Evolutionary conservation across 2,797 vertebrate genomes (phyloP), one percentile per base, ranked within the genome.

Genomic region (Octomys mimax): DNA sequence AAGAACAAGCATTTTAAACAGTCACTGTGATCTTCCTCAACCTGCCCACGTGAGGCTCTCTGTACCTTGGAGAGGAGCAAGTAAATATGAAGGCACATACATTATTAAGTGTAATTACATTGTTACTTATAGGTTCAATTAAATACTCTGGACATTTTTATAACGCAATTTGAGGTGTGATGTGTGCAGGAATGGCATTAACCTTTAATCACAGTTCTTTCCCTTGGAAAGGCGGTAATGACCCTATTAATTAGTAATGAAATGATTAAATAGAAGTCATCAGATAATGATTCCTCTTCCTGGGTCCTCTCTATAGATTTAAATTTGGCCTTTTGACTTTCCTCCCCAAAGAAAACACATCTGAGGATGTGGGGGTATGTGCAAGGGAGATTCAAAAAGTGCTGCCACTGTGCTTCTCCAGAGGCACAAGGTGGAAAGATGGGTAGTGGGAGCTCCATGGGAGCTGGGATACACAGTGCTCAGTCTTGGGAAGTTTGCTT

Each of bases 131-230:
- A 54, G 2, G 95, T 97, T 97, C 98, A 98, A 97, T 98, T 98
- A 98, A 98, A 98, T 78, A 95, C 24, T 87, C 88, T 89, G 62
- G 88, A 94, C 97, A 97, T 97, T 98, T 94, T 19, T 97, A 91
- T 96, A 96, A 96, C 68, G 21, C 79, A 95, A 97, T 98, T 98
- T 96, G 96, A 97, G 94, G 96, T 96, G 96, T 8, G 0, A 92
- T 95, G 78, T 1, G 1, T 96, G 71, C 71, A 96, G 89, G 84
- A 97, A 94, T 3, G 33, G 77, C 95, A 98, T 98, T 98, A 98
- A 98, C 96, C 96, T 98, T 98, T 98, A 98, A 98, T 98, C 98
- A 98, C 95, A 49, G 92, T 91, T 95, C 97, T 96, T 97, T 97
- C 89, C 95, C 61, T 97, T 97, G 1, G 0, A 78, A 93, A 80